These are phyloP conservation scores for Lacerta bilineata DNA, from an alignment of 2,797 vertebrate species.

Conservation along the genomic window DNA sequence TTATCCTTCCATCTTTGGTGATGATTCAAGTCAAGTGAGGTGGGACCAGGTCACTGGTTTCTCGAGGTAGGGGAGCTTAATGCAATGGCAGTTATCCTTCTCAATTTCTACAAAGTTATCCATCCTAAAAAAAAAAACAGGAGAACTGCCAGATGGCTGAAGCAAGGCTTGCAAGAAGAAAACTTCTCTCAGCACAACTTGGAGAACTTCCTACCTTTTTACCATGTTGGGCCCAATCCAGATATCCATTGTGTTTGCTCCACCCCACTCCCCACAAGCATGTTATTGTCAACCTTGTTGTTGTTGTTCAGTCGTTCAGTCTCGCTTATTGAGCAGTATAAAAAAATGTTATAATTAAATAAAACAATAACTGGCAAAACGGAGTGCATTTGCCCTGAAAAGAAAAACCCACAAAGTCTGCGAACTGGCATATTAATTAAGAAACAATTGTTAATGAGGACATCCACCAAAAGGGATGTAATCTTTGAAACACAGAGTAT, in stretches of 20 bases:
- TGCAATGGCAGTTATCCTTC: conserved; percentile 32
- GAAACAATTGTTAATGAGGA: background rate
- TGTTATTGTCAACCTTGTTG: no score
- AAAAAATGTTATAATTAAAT: no score
- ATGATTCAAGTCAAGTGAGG: background rate
- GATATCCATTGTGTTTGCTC: background rate
- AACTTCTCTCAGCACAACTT: background rate
- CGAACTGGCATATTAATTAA: background rate
- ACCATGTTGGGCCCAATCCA: background rate
- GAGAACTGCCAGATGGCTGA: conserved; percentile 28
- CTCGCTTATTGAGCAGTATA: no score
- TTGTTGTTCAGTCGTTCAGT: no score
- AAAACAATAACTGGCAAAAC: no score
- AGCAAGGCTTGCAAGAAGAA: conserved; percentile 24
- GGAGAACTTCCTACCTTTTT: conserved; percentile 27
- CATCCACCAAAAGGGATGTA: background rate
- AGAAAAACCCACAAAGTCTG: background rate
- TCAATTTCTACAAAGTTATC: background rate
- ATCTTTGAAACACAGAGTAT: background rate
- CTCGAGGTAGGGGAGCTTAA: background rate
- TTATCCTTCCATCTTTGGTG: conserved; percentile 15
- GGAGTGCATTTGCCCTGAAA: no score
- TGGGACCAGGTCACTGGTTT: conserved; percentile 11
- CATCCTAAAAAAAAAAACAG: conserved; percentile 38
- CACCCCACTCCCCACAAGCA: no score